Base-by-base conservation (phyloP, 2,113 vertebrate genomes). In the Typhlomys cinereus region DNA sequence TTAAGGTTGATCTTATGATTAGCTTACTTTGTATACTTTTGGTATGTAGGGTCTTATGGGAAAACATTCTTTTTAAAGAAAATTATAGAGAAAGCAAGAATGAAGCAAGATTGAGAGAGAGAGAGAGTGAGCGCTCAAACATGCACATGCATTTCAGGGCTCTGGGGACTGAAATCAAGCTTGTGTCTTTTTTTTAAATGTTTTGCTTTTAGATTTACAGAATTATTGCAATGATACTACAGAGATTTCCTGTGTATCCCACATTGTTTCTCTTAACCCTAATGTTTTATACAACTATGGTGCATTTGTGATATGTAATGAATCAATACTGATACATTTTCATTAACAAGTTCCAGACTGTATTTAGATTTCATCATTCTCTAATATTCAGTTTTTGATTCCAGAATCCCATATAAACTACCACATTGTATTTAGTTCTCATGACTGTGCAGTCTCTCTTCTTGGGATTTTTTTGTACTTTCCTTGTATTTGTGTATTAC, bases 391-490 rank as follows among this genome's bases (percentile, higher is more conserved):
- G n/a, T 75, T 92, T 76, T 36, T 39, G 36, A 23, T 75, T 90
- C 39, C 31, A 83, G 59, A 71, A 62, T 36, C 31, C 29, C 29
- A 46, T 85, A 44, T 3, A 85, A 71, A 54, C 69, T 48, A 14
- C 17, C 29, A 59, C 31, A 21, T 76, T 57, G 15, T 44, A 25
- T 84, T 83, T 92, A 44, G 83, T 75, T 13, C 11, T 89, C 17
- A 29, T 31, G 66, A 48, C 36, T 87, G 23, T 57, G 81, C 57
- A 69, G 85, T 14, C 41, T 57, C 41, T 57, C 6, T 18, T 75
- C 23, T 83, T 78, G 11, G 44, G n/a, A 80, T 11, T 36, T 90
- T 75, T 62, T 90, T 73, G 67, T 44, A 75, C 21, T 86, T 95
- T n/a, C 31, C 25, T 71, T 92, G 70, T 78, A 46, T 82, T 52